phyloP scores from a whole-genome alignment of 2,888 invertebrate species.

The Drosophila rubida region DNA sequence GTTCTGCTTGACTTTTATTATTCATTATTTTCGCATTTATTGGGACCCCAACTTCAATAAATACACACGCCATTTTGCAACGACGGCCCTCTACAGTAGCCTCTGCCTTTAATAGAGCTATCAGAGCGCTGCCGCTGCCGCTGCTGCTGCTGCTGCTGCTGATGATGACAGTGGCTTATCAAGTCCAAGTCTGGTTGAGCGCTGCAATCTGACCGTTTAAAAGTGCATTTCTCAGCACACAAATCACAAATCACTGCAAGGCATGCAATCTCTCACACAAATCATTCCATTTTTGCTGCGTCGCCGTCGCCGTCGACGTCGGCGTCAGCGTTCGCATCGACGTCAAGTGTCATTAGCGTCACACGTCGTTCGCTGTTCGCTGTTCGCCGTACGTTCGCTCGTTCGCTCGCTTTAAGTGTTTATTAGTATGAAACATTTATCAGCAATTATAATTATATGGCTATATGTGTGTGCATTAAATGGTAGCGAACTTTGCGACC shows the following conservation, averaged over 20 bases:
- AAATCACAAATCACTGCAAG: slow-evolving; percentile 77
- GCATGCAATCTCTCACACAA: slow-evolving; percentile 80
- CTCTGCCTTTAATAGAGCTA: slow-evolving; percentile 69
- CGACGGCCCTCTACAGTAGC: background rate
- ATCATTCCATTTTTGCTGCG: slow-evolving; percentile 72
- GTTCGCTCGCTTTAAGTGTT: slow-evolving; percentile 70
- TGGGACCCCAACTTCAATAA: slow-evolving; percentile 52
- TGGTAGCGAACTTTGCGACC: slow-evolving; percentile 79
- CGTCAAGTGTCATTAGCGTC: slow-evolving; percentile 79
- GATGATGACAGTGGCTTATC: slow-evolving; percentile 72
- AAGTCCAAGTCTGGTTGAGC: slow-evolving; percentile 44
- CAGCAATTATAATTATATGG: slow-evolving; percentile 83
- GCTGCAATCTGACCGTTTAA: slow-evolving; percentile 60
- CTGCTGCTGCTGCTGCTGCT: too few species aligned
- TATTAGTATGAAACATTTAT: slow-evolving; percentile 81
- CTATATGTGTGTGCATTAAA: slow-evolving; percentile 75
- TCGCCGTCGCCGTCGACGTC: slow-evolving; percentile 14
- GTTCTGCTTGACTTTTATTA: slow-evolving; percentile 83
- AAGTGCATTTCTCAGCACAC: slow-evolving; percentile 79
- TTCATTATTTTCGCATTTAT: slow-evolving; percentile 83
- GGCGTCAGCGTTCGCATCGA: slow-evolving; percentile 34
- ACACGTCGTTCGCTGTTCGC: slow-evolving; percentile 55
- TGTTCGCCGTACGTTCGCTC: background rate
- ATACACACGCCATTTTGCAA: slow-evolving; percentile 50
- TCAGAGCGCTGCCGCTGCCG: slow-evolving; percentile 67